phyloP scores from a whole-genome alignment of 1,140 invertebrate species.

The Berghia stephanieae region DNA sequence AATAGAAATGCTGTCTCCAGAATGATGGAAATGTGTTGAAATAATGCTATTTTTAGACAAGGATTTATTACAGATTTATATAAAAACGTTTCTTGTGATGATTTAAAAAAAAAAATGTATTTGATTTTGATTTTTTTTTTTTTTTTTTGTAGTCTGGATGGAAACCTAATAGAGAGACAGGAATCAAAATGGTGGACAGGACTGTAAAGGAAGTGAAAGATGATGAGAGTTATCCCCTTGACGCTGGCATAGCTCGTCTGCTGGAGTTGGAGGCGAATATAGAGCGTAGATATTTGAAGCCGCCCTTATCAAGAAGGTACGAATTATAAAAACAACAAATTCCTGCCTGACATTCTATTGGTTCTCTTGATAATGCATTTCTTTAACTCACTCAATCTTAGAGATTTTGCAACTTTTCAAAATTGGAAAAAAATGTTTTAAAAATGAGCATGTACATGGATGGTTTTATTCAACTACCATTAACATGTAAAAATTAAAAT shows the following conservation, averaged over 20 bases:
- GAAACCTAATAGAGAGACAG: conserved; percentile 75
- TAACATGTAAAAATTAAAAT: too few species aligned
- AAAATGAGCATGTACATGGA: too few species aligned
- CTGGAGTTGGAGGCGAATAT: conserved; percentile 87
- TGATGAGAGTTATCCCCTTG: conserved; percentile 67
- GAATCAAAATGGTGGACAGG: conserved; percentile 47
- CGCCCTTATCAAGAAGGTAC: conserved; percentile 81
- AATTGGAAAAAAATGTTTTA: too few species aligned
- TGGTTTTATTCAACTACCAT: too few species aligned
- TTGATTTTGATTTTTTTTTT: conserved; percentile 5
- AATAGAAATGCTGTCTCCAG: too few species aligned
- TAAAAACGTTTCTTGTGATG: too few species aligned
- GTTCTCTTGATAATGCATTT: background rate
- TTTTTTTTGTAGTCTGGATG: conserved; percentile 73
- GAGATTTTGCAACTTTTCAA: too few species aligned
- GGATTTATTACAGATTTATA: too few species aligned
- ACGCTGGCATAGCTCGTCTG: conserved; percentile 80
- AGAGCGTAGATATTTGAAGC: conserved; percentile 91
- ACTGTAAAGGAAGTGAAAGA: conserved; percentile 40
- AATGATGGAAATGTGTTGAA: too few species aligned
- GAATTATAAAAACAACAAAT: background rate
- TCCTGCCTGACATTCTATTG: background rate
- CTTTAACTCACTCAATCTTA: too few species aligned
- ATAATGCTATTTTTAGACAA: too few species aligned
- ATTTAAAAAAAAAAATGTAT: too few species aligned